phyloP scores from a whole-genome alignment of 37 sponge, comb jelly and placozoan species.

The Oscarella lobularis region DNA sequence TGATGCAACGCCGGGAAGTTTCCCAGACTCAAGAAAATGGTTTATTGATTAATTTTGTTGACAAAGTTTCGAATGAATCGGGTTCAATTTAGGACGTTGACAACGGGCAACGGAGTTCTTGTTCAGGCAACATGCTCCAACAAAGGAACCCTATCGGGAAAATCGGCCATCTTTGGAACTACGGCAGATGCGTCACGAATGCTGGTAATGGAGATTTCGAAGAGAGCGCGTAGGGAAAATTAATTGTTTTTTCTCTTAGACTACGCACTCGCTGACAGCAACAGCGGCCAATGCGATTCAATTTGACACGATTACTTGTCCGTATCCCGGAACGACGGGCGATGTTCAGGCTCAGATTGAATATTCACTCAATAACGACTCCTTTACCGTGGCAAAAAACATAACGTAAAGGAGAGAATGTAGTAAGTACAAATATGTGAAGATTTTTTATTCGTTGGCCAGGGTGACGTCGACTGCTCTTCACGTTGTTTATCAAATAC shows the following conservation, averaged over 20 bases:
- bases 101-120: not conserved
- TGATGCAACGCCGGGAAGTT: not conserved
- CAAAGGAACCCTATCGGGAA: not conserved
- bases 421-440: too few species aligned
- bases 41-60: too few species aligned
- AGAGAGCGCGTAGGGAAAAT: not conserved
- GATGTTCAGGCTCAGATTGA: not conserved
- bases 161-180: not conserved
- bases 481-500: not conserved
- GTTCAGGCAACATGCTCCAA: not conserved
- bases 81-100: not conserved
- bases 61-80: too few species aligned
- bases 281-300: not conserved
- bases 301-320: not conserved
- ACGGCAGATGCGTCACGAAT: not conserved
- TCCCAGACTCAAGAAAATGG: not conserved
- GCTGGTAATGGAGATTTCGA: not conserved
- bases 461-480: not conserved
- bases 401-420: too few species aligned
- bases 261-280: not conserved
- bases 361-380: too few species aligned
- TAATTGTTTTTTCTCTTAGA: not conserved
- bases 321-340: not conserved
- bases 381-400: too few species aligned
- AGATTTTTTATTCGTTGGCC: too few species aligned